Base-by-base conservation (phyloP, 2,888 invertebrate genomes). In the Mactromeris polynyma region DNA sequence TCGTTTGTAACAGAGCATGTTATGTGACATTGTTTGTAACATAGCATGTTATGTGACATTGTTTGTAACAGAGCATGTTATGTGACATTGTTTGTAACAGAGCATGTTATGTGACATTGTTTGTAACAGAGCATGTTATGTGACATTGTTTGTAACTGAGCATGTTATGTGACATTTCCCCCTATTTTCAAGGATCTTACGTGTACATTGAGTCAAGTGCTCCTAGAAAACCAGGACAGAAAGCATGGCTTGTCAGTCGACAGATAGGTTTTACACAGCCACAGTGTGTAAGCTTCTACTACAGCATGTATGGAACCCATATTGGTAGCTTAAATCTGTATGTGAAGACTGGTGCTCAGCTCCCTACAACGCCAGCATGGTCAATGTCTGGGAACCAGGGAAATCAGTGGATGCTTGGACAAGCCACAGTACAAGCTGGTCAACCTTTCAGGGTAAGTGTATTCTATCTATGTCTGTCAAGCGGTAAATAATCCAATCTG, bases 201-300 rank as follows among this genome's bases (percentile, higher is more conserved):
- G 92, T 96, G 93, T 96, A 95, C 88, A 94, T 94, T 82, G 95
- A 95, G 88, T 92, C 94, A 17, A 93, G 94, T 81, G 9, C 89
- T 7, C 94, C 94, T 9, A 87, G 92, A 82, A 85, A 83, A 38
- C 87, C 90, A 9, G 93, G 93, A 26, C 91, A 94, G 69, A 93
- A 93, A 69, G 95, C 94, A 0, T 93, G 93, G 58, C 91, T 95
- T 11, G 91, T 94, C 64, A 94, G 94, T 81, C 85, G 91, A 0
- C 85, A 86, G 78, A 86, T 94, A 17, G 89, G 90, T 6, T 38
- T 88, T 7, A 89, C 90, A 0, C 36, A 85, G 2, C 91, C 94
- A 2, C 91, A 92, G 78, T 95, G 95, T 90, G 84, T 96, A 84
- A 92, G 69, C 46, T 95, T 96, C 92, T 95, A 93, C 90, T 95